Evolutionary conservation across 1,140 invertebrate genomes (phyloP).

Genomic region (Pseudomyrmex gracilis): DNA sequence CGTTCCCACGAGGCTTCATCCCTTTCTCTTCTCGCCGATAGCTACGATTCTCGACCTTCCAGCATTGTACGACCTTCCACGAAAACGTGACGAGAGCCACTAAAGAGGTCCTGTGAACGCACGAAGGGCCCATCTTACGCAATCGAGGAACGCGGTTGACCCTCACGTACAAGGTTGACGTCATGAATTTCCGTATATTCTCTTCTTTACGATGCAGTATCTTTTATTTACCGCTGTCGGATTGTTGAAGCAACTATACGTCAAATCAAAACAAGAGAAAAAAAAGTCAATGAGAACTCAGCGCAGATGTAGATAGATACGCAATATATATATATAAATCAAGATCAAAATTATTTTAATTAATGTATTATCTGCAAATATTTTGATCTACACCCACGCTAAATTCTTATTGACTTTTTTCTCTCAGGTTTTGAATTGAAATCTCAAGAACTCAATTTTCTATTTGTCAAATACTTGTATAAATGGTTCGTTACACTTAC

Average conservation of each 20-base stretch:
- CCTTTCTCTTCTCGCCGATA: slow-evolving; percentile 6
- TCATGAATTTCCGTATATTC: neutral
- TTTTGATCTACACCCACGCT: no score
- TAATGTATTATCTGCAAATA: no score
- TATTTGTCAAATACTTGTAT: neutral
- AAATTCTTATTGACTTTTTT: no score
- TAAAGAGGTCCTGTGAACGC: slow-evolving; percentile 30
- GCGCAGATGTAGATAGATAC: no score
- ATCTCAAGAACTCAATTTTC: no score
- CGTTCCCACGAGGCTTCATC: slow-evolving; percentile 44
- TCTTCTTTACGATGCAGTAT: neutral
- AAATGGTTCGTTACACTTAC: neutral
- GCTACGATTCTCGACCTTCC: slow-evolving; percentile 30
- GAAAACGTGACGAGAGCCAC: slow-evolving; percentile 33
- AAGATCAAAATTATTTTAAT: no score
- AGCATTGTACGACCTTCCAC: slow-evolving; percentile 7
- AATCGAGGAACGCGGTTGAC: slow-evolving; percentile 21
- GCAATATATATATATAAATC: no score
- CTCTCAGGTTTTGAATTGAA: no score
- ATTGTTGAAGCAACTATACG: neutral
- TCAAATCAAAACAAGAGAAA: neutral
- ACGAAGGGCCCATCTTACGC: slow-evolving; percentile 17
- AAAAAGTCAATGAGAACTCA: no score
- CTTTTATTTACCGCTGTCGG: neutral
- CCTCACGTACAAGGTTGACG: neutral